Conservation (phyloP, 2,113 vertebrate genomes). For the Bombycilla garrulus region DNA sequence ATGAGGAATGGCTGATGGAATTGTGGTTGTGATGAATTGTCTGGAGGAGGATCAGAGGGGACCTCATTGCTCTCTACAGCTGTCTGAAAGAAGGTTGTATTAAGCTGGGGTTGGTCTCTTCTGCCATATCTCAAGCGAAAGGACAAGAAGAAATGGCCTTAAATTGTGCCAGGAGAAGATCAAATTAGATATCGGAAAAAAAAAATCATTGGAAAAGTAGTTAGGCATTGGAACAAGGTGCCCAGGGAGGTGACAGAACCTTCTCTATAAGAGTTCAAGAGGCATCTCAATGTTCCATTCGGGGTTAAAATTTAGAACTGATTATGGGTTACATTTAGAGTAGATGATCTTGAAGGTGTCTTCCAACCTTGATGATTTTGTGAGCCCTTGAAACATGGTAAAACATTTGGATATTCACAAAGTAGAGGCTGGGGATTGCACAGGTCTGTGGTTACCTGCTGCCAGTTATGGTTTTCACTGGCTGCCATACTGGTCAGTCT, state of each 20-base stretch:
- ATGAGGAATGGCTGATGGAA: neutral
- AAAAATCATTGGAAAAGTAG: neutral
- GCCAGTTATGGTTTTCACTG: neutral
- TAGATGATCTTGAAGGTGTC: neutral
- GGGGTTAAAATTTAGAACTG: rapidly evolving
- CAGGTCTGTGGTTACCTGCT: neutral
- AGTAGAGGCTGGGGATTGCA: neutral
- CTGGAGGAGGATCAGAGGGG: neutral
- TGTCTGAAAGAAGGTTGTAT: neutral
- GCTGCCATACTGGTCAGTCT: neutral
- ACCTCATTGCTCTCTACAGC: neutral
- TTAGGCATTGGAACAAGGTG: neutral
- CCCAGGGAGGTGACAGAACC: neutral
- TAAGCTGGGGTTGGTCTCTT: neutral
- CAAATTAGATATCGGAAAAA: neutral
- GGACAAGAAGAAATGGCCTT: neutral
- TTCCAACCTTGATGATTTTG: neutral
- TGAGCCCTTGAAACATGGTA: neutral
- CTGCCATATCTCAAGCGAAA: neutral
- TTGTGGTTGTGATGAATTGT: neutral
- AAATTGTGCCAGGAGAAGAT: neutral
- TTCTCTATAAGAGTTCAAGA: neutral
- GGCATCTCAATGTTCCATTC: neutral
- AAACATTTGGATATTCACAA: neutral
- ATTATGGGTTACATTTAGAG: neutral